Conservation (phyloP, 1,140 invertebrate genomes). For the Sarcophaga peregrina region DNA sequence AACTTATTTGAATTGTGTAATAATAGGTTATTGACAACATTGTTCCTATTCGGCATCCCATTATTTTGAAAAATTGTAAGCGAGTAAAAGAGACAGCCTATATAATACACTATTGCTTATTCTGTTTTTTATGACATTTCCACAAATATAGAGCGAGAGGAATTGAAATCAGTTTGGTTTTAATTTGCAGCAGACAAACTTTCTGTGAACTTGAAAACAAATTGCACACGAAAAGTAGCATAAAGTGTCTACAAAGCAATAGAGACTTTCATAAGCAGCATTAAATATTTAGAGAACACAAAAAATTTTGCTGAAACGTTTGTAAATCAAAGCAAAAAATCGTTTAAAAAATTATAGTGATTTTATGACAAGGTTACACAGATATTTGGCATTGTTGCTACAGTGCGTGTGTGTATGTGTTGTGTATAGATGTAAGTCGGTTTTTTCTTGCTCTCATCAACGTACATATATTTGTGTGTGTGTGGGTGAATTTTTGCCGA, state of each 20-base stretch:
- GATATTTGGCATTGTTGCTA: slow-evolving; percentile 36
- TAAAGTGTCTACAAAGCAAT: background rate
- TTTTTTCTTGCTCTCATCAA: background rate
- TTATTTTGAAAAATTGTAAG: too few species aligned
- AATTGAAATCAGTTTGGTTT: background rate
- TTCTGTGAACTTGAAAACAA: slow-evolving; percentile 19
- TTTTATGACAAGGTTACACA: slow-evolving; percentile 21
- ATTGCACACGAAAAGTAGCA: background rate
- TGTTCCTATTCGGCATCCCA: too few species aligned
- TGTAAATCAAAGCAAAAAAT: background rate
- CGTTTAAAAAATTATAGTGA: background rate
- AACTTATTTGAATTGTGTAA: too few species aligned
- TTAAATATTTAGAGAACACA: background rate
- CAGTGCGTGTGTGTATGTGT: background rate
- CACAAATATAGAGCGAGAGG: too few species aligned
- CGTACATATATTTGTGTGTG: slow-evolving; percentile 10
- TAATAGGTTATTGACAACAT: too few species aligned
- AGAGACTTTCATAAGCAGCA: background rate
- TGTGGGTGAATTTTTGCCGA: slow-evolving; percentile 39
- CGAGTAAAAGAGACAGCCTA: too few species aligned
- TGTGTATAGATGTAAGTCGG: background rate
- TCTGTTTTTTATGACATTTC: too few species aligned
- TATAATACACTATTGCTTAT: too few species aligned
- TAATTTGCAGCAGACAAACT: slow-evolving; percentile 14
- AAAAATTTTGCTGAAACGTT: background rate